A percentile compares a stretch with the other conserved stretches of the same genome.
Conservation (phyloP, 2,797 vertebrate genomes). For the Hyperoplus lanceolatus region DNA sequence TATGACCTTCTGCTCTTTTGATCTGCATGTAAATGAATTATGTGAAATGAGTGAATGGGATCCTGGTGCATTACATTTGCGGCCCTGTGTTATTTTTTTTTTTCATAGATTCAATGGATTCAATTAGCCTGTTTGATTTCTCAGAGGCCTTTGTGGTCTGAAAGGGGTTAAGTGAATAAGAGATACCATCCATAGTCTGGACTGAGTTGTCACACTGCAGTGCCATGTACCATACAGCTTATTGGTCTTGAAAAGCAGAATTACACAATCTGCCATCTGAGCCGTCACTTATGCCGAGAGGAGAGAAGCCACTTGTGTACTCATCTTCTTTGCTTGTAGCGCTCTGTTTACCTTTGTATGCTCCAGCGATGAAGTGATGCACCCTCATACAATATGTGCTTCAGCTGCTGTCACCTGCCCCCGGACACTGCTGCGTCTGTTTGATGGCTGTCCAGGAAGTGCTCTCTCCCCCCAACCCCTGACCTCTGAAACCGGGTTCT, state of each 20-base stretch:
- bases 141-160: conserved; percentile 66
- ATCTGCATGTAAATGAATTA: conserved; percentile 77
- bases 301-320: conserved; percentile 38
- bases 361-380: conserved; percentile 48
- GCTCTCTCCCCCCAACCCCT: conserved; percentile 82
- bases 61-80: conserved; percentile 65
- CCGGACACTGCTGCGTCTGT: conserved; percentile 76
- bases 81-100: conserved; percentile 44
- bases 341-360: conserved; percentile 51
- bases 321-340: conserved; percentile 57
- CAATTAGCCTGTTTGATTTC: conserved; percentile 71
- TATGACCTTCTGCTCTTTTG: conserved; percentile 60
- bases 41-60: conserved; percentile 61
- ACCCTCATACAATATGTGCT: conserved; percentile 26
- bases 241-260: conserved; percentile 62
- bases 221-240: conserved; percentile 45
- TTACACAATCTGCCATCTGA: conserved; percentile 66
- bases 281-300: conserved; percentile 45
- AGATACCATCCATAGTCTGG: conserved; percentile 66
- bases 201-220: conserved; percentile 63
- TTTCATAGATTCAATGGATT: conserved; percentile 70
- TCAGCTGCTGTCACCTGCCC: conserved; percentile 79
- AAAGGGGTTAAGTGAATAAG: conserved; percentile 71
- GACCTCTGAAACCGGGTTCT: conserved; percentile 81
- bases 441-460: conserved; percentile 84